Conservation (phyloP, 1,140 invertebrate species). For the Drosophila serrata region DNA sequence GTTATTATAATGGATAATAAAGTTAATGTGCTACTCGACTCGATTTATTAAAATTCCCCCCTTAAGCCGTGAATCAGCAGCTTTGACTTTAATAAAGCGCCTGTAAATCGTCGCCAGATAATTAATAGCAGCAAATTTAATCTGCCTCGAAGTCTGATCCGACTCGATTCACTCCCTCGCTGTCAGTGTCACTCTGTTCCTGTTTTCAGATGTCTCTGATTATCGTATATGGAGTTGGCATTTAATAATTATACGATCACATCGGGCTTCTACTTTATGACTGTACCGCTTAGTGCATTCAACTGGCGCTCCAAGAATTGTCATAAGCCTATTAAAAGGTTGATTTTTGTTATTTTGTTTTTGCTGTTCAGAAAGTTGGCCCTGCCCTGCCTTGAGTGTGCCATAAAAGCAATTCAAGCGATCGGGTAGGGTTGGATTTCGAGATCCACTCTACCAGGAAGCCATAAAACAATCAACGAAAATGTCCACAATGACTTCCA, state of each 20-base stretch:
- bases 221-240: slow-evolving; percentile 64
- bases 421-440: slow-evolving; percentile 54
- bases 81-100: slow-evolving; percentile 42
- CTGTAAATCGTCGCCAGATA: slow-evolving; percentile 58
- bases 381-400: slow-evolving; percentile 50
- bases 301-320: slow-evolving; percentile 73
- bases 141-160: slow-evolving; percentile 56
- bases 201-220: slow-evolving; percentile 31
- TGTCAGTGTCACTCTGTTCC: slow-evolving; percentile 12
- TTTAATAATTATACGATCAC: slow-evolving; percentile 66
- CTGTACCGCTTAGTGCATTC: slow-evolving; percentile 66
- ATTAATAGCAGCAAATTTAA: slow-evolving; percentile 78
- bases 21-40: slow-evolving; percentile 42
- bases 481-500: slow-evolving; percentile 50
- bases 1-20: slow-evolving; percentile 68
- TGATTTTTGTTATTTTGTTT: slow-evolving; percentile 18
- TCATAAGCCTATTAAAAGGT: slow-evolving; percentile 76
- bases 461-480: slow-evolving; percentile 78
- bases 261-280: slow-evolving; percentile 33
- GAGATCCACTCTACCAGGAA: slow-evolving; percentile 59
- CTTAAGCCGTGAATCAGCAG: slow-evolving; percentile 47
- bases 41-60: slow-evolving; percentile 54
- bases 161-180: slow-evolving; percentile 16
- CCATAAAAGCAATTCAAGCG: slow-evolving; percentile 74
- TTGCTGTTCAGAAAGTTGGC: slow-evolving; percentile 28